A percentile compares a stretch with the other conserved stretches of the same genome.
Conservation (phyloP, 2,888 invertebrate species). For the Bembecia ichneumoniformis region DNA sequence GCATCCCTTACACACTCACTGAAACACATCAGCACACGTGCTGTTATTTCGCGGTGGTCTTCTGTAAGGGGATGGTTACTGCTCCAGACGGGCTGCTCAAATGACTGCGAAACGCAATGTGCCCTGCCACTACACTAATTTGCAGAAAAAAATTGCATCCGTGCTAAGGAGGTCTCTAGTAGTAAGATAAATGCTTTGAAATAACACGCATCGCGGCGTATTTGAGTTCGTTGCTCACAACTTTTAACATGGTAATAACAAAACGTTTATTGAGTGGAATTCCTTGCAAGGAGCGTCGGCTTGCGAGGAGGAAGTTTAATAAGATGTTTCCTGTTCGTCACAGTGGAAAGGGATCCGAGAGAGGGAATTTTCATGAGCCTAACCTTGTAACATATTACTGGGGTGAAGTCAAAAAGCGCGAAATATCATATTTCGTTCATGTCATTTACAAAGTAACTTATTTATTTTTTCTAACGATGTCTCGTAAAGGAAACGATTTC, state of each 20-base stretch:
- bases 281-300: conserved; percentile 18
- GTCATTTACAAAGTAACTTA: background rate
- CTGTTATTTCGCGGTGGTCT: too few species aligned
- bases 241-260: conserved; percentile 14
- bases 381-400: conserved; percentile 5
- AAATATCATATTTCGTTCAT: background rate
- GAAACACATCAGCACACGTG: too few species aligned
- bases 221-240: background rate
- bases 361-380: conserved; percentile 19
- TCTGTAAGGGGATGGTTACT: too few species aligned
- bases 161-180: too few species aligned
- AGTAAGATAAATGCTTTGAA: too few species aligned
- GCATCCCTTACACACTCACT: too few species aligned
- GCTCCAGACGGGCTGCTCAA: too few species aligned
- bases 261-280: conserved; percentile 22
- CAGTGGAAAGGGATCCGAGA: conserved; percentile 14
- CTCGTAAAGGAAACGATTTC: too few species aligned
- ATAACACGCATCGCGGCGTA: background rate
- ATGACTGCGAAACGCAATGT: too few species aligned
- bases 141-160: too few species aligned
- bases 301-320: conserved; percentile 25
- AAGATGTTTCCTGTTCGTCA: conserved; percentile 28
- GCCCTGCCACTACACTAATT: too few species aligned
- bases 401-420: background rate
- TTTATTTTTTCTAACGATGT: background rate